These are phyloP conservation scores for Stomorhina lunata DNA, from an alignment of 2,888 invertebrate genomes.

Conservation along the genomic window DNA sequence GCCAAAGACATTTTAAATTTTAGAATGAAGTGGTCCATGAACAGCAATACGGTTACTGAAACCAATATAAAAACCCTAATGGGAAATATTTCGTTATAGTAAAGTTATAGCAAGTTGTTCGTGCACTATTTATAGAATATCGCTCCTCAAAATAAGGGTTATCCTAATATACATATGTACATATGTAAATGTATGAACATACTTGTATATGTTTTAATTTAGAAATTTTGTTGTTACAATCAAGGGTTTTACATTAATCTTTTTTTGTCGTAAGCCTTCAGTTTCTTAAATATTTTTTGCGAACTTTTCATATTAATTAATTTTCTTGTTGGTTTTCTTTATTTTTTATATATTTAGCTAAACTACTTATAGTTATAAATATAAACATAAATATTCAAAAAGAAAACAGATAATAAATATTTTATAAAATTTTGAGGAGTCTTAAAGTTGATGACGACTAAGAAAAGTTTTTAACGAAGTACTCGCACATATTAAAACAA, in stretches of 20 bases:
- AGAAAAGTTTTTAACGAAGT: too few relatives aligned
- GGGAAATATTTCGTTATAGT: too few relatives aligned
- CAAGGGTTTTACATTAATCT: slow-evolving; percentile 11
- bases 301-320: slow-evolving; percentile 43
- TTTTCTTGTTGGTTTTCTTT: slow-evolving; percentile 12
- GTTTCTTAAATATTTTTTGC: neutral
- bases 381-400: neutral
- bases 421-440: neutral
- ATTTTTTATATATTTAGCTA: neutral
- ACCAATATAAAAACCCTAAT: too few relatives aligned
- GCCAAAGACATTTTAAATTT: too few relatives aligned
- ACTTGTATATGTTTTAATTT: too few relatives aligned
- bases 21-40: too few relatives aligned
- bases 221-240: slow-evolving; percentile 3
- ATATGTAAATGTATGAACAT: slow-evolving; percentile 9
- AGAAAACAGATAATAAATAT: neutral
- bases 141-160: too few relatives aligned
- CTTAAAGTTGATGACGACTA: too few relatives aligned
- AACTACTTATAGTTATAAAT: neutral
- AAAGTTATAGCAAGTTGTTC: too few relatives aligned
- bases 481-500: too few relatives aligned
- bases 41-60: too few relatives aligned
- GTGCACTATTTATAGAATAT: too few relatives aligned
- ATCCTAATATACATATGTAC: neutral
- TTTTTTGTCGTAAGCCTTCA: slow-evolving; percentile 4